Percentiles rank a stretch among this genome's conserved stretches.
phyloP scores from a whole-genome alignment of 1,140 invertebrate species.

The Centruroides sculpturatus region DNA sequence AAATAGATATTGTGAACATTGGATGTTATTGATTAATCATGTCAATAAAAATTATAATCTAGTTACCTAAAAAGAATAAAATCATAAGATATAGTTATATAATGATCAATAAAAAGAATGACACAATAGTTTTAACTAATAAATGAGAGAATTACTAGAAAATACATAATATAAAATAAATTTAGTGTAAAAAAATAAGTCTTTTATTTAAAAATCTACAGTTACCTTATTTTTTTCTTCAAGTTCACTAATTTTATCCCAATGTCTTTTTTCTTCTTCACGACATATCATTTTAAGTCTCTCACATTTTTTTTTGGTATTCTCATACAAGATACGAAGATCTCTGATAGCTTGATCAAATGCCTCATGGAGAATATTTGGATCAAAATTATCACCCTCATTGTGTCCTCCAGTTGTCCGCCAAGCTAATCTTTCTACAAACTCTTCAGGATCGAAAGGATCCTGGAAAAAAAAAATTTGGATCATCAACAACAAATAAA shows the following conservation, averaged over 20 bases:
- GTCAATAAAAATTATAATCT: too few relatives aligned
- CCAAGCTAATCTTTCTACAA: slow-evolving; percentile 92
- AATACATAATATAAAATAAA: too few relatives aligned
- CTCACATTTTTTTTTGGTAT: slow-evolving; percentile 56
- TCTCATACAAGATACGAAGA: slow-evolving; percentile 18
- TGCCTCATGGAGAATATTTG: slow-evolving; percentile 55
- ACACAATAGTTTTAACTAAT: too few relatives aligned
- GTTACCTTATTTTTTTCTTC: slow-evolving; percentile 72
- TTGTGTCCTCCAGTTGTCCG: slow-evolving; percentile 67
- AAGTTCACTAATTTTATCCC: slow-evolving; percentile 60
- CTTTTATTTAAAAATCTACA: neutral
- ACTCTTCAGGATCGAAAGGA: slow-evolving; percentile 91
- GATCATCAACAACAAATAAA: too few relatives aligned
- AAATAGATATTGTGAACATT: too few relatives aligned
- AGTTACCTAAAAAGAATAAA: too few relatives aligned
- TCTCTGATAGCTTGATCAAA: slow-evolving; percentile 76
- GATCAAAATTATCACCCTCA: slow-evolving; percentile 42
- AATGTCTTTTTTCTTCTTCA: slow-evolving; percentile 74
- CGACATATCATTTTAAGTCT: slow-evolving; percentile 62
- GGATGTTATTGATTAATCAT: too few relatives aligned
- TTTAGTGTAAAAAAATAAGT: too few relatives aligned
- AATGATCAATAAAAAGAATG: too few relatives aligned
- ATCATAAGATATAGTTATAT: too few relatives aligned
- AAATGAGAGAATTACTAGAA: too few relatives aligned
- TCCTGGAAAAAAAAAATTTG: slow-evolving; percentile 39